These are phyloP conservation scores for Neocrepidodera transversa DNA, from an alignment of 2,888 invertebrate genomes.

Conservation along the genomic window DNA sequence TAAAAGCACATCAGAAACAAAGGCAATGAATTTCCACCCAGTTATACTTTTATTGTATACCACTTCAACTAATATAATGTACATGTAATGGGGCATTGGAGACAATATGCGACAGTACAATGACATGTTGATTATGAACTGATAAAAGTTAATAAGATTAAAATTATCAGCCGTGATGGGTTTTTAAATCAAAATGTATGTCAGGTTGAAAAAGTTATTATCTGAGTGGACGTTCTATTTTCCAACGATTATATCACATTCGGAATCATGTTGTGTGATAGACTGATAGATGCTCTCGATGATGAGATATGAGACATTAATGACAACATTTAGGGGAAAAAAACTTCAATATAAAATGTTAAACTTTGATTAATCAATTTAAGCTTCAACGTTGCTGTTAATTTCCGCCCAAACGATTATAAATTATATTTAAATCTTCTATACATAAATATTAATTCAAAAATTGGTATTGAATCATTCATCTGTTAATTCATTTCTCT, in stretches of 20 bases:
- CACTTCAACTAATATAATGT: not conserved
- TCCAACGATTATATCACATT: conserved; percentile 28
- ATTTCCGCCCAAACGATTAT: too few relatives aligned
- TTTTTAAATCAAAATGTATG: conserved; percentile 46
- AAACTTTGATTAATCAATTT: too few relatives aligned
- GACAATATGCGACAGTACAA: conserved; percentile 29
- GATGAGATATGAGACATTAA: not conserved
- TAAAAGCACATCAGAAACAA: too few relatives aligned
- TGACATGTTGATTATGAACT: conserved; percentile 58
- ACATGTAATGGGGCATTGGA: not conserved
- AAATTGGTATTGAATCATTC: conserved; percentile 41
- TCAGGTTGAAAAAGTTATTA: conserved; percentile 33
- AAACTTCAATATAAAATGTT: too few relatives aligned
- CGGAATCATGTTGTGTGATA: not conserved
- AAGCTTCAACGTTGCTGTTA: too few relatives aligned
- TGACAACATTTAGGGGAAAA: not conserved
- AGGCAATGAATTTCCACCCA: too few relatives aligned
- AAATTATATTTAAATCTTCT: too few relatives aligned
- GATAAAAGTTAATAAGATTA: conserved; percentile 53
- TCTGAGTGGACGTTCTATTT: conserved; percentile 26
- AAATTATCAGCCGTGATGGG: conserved; percentile 54
- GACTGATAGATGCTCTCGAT: not conserved
- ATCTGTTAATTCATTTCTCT: conserved; percentile 30
- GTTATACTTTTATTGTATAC: not conserved
- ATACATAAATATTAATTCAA: too few relatives aligned